Evolutionary conservation across 2,888 invertebrate species (phyloP), one percentile per base, ranked within the genome.

Genomic region (Lasioglossum pauxillum): DNA sequence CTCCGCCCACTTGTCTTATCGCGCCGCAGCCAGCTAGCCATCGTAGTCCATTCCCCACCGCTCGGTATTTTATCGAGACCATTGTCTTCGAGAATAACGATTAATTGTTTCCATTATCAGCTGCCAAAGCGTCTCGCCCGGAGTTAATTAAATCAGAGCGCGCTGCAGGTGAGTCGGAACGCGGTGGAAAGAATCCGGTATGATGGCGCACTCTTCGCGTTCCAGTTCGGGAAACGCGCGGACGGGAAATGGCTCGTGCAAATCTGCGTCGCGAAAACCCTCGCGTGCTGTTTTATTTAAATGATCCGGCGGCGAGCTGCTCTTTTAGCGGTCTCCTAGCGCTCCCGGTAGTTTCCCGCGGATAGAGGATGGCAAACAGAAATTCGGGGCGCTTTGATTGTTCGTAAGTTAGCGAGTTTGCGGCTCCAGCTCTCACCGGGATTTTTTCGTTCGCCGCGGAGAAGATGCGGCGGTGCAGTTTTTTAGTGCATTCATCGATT

Each of bases 71-170:
- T 8, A 35, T 4, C 35, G 35, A 10, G 19, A 23, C 53, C 27
- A 53, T 31, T 69, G 44, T 67, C 44, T 23, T 44, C 74, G 44
- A 23, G 80, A 31, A 71, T 57, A 71, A 80, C 76, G 81, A 81
- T 76, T 81, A 81, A 77, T 81, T 53, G 76, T 60, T 46, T 46
- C 60, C 60, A 72, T 75, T 75, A 76, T 23, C 41, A 53, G 35
- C 41, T 23, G 35, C 23, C 3, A 23, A 71, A 41, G n/a, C n/a
- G 12, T 12, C n/a, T 41, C 14, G n/a, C 10, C n/a, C 23, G 12
- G n/a, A n/a, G 49, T 77, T 76, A 76, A 76, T 77, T 77, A 77
- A 49, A 71, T 41, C 69, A 19, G 49, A 76, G 14, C 23, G 44
- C 16, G 31, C 8, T 19, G 41, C 41, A 64, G 67, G 67, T 38